These are phyloP conservation scores for Lepidonotus clava DNA, from an alignment of 2,888 invertebrate genomes.

Conservation along the genomic window DNA sequence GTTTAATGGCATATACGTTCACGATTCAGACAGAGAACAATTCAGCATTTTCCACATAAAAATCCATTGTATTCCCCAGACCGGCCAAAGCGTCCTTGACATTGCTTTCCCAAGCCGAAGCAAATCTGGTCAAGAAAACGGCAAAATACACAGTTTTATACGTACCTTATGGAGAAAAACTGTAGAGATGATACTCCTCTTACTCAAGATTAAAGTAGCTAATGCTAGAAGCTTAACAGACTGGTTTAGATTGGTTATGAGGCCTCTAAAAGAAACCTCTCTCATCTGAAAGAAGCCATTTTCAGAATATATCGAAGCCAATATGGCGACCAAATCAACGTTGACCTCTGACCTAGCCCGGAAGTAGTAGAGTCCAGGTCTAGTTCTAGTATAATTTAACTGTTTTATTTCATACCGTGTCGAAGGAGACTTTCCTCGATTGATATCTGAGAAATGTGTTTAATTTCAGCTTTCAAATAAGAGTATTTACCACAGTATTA, in stretches of 20 bases:
- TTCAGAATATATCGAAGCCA: constrained; percentile 44
- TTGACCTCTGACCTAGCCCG: constrained; percentile 46
- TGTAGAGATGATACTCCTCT: background rate
- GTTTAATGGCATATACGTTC: too few relatives aligned
- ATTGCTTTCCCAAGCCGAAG: constrained; percentile 11
- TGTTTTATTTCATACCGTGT: too few relatives aligned
- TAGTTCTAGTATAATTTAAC: too few relatives aligned
- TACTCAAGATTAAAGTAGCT: background rate
- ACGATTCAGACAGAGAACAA: too few relatives aligned
- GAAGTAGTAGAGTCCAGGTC: too few relatives aligned
- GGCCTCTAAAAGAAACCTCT: constrained; percentile 30
- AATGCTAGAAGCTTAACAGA: too few relatives aligned
- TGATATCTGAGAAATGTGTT: too few relatives aligned
- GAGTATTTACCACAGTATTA: too few relatives aligned
- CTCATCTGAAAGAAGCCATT: constrained; percentile 42
- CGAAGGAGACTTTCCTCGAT: too few relatives aligned
- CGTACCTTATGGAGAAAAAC: constrained; percentile 17
- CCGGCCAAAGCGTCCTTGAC: constrained; percentile 48
- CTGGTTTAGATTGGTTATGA: background rate
- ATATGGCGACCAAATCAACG: constrained; percentile 48
- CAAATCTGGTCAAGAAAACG: background rate
- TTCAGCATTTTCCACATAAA: background rate
- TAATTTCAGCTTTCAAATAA: too few relatives aligned
- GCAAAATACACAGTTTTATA: background rate
- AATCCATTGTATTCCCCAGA: background rate